Conservation (phyloP, 2,888 invertebrate genomes). For the Serripes groenlandicus region DNA sequence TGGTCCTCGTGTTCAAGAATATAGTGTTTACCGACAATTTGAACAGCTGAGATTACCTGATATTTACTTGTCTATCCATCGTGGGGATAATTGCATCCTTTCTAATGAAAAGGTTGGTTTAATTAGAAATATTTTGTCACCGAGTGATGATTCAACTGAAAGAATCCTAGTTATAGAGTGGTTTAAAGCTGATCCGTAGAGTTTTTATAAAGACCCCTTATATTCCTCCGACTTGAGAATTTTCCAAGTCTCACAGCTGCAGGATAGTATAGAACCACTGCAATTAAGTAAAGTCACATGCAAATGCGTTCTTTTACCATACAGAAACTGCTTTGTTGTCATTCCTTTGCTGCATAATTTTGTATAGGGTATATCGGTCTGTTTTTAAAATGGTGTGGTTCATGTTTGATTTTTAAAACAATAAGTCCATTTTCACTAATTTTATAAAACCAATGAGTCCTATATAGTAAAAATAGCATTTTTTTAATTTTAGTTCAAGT, state of each 20-base stretch:
- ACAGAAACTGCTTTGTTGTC: background rate
- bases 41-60: constrained; percentile 1
- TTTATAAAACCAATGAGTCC: too few species aligned
- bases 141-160: constrained; percentile 3
- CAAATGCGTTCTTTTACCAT: constrained; percentile 18
- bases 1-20: constrained; percentile 37
- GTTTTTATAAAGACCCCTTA: constrained; percentile 18
- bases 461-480: too few species aligned
- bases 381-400: too few species aligned
- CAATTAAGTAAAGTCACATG: constrained; percentile 9
- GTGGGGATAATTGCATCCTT: constrained; percentile 46
- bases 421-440: too few species aligned
- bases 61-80: constrained; percentile 24
- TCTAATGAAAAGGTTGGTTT: constrained; percentile 36
- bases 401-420: too few species aligned
- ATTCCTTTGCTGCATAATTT: too few species aligned
- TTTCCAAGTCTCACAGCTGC: constrained; percentile 40
- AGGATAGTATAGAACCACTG: constrained; percentile 12
- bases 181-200: too few species aligned
- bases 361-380: too few species aligned
- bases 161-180: constrained; percentile 31
- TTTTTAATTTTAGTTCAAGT: too few species aligned
- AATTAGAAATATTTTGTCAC: constrained; percentile 52
- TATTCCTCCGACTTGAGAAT: constrained; percentile 27
- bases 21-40: constrained; percentile 20